Base-by-base conservation (phyloP, 2,797 vertebrate genomes). In the Podarcis lilfordi region DNA sequence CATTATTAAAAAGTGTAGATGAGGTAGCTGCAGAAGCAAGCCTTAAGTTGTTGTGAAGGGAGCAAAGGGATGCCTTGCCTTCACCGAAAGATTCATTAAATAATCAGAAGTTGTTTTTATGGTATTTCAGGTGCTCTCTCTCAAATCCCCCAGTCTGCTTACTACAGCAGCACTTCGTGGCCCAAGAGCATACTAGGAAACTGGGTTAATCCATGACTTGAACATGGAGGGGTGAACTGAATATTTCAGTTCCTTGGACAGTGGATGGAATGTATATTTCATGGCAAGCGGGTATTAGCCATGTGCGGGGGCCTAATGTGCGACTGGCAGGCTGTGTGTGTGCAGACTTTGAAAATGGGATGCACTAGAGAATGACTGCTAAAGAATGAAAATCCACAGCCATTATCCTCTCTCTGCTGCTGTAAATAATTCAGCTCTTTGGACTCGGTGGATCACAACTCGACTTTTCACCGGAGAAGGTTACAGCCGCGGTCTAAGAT, bases 71-170 rank as follows among this genome's bases (percentile, higher is more conserved):
- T 91, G 93, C 89, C 17, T 90, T 85, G 75, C 80, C 89, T 95
- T 94, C 85, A 88, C 81, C 91, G 90, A 90, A 82, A 93, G 87
- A 59, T 91, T 92, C 43, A 23, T 91, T 86, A 90, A 94, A 81
- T 79, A 93, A 85, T 40, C 91, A 86, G 45, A 96, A 96, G 93
- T 86, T 75, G 86, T 88, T 93, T 94, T 94, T 80, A 68, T 90
- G 32, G 92, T 90, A 95, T 95, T 95, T 95, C 91, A 96, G 90
- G 92, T 95, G 75, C 74, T 64, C 88, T 96, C 92, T 93, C 95
- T 55, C 78, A 76, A 94, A 93, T 90, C 94, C 91, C 91, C 93
- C 91, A 64, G 84, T 92, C 90, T 93, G 88, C 88, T 91, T 91
- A 84, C 74, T 93, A 81, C 37, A 93, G 91, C 86, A 74, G 89